A percentile compares a stretch with the other conserved stretches of the same genome.
Evolutionary conservation across 2,113 vertebrate genomes (phyloP).

Genomic region (Myrmecophaga tridactyla): DNA sequence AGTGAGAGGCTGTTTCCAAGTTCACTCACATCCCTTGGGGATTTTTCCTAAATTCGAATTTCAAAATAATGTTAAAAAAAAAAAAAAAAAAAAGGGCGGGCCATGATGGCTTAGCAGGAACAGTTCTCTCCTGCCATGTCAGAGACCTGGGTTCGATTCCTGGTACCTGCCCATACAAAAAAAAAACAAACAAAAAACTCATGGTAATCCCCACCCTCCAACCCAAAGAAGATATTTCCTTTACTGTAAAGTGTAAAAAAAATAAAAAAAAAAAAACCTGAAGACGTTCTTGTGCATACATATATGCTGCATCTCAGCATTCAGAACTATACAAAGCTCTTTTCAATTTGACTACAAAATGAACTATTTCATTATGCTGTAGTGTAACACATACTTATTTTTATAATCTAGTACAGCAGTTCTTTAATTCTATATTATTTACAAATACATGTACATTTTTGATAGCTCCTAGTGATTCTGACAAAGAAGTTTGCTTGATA

Average conservation of each 20-base stretch:
- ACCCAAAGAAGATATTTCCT: slow-evolving; percentile 7
- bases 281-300: slow-evolving; percentile 33
- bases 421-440: background rate
- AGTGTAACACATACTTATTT: slow-evolving; percentile 53
- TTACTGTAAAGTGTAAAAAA: slow-evolving; percentile 64
- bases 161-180: no score
- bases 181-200: no score
- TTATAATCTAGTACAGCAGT: slow-evolving; percentile 66
- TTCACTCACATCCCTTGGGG: no score
- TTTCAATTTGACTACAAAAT: slow-evolving; percentile 44
- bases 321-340: slow-evolving; percentile 72
- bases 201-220: no score
- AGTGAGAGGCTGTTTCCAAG: background rate
- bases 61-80: slow-evolving; percentile 25
- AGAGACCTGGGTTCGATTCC: no score
- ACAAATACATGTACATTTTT: background rate
- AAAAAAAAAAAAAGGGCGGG: no score
- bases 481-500: background rate
- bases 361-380: background rate
- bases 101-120: no score
- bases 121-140: no score
- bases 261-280: slow-evolving; percentile 44
- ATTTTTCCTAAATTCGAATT: background rate
- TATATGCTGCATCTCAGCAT: slow-evolving; percentile 60
- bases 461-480: background rate